Evolutionary conservation across 2,888 invertebrate genomes (phyloP).

Genomic region (Camptogramma bilineatum): DNA sequence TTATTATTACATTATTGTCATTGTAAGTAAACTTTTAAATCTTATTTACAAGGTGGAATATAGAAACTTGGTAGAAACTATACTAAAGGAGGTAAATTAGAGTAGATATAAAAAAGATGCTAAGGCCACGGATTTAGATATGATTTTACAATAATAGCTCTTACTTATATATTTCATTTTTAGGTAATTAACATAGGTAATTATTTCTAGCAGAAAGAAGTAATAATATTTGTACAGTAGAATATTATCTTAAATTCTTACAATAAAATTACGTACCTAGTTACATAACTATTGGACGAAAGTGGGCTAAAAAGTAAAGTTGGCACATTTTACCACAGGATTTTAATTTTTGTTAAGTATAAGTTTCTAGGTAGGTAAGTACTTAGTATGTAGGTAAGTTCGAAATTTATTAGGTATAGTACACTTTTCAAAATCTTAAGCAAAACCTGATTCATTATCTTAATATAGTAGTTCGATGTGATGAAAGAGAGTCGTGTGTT

Average conservation of each 20-base stretch:
- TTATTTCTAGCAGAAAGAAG: background rate
- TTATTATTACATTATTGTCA: conserved; percentile 58
- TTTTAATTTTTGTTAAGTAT: background rate
- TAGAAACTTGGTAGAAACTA: conserved; percentile 34
- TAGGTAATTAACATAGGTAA: background rate
- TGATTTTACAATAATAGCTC: no score
- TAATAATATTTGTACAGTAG: conserved; percentile 23
- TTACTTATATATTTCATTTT: no score
- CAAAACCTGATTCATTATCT: background rate
- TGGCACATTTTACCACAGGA: conserved; percentile 24
- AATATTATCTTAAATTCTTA: conserved; percentile 3
- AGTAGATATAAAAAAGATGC: conserved; percentile 15
- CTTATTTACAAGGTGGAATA: conserved; percentile 56
- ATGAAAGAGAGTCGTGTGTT: background rate
- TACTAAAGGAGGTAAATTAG: background rate
- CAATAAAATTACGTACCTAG: background rate
- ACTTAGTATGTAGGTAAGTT: background rate
- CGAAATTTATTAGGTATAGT: no score
- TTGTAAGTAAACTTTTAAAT: conserved; percentile 44
- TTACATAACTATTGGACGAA: conserved; percentile 1
- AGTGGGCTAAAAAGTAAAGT: conserved; percentile 23
- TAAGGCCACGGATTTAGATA: background rate
- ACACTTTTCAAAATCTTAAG: no score
- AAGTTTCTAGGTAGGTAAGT: background rate
- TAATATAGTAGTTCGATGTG: background rate